These are phyloP conservation scores for Callinectes sapidus DNA, from an alignment of 2,888 invertebrate species.

Conservation along the genomic window DNA sequence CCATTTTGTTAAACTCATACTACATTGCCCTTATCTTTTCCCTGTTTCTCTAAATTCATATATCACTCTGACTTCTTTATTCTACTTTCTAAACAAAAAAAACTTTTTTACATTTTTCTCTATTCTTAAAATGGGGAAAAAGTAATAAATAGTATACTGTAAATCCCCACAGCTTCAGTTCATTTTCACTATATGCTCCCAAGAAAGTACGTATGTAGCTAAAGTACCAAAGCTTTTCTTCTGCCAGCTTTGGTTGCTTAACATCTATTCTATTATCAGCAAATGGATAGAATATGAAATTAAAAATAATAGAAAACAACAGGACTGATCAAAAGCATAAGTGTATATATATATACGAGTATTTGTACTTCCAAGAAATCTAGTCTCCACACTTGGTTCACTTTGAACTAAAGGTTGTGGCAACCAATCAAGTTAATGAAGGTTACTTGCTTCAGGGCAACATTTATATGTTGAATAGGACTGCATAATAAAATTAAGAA, in stretches of 20 bases:
- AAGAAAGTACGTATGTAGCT: too few species aligned
- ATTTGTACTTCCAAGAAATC: background rate
- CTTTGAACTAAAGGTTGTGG: background rate
- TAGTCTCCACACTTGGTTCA: background rate
- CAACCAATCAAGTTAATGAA: background rate
- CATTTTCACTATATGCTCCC: too few species aligned
- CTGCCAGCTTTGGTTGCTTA: too few species aligned
- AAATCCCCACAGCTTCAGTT: background rate
- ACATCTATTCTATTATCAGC: too few species aligned
- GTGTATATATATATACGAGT: background rate
- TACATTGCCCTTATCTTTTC: too few species aligned
- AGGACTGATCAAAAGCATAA: background rate
- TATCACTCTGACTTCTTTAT: background rate
- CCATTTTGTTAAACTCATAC: too few species aligned
- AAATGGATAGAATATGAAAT: background rate
- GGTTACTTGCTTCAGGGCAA: background rate
- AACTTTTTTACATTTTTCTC: background rate
- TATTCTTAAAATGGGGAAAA: background rate
- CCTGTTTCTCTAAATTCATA: background rate
- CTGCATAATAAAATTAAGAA: background rate
- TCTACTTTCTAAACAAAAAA: background rate
- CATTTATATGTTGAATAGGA: background rate
- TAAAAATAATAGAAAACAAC: conserved; percentile 24
- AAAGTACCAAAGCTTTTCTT: too few species aligned
- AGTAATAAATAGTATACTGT: conserved; percentile 9